These are phyloP conservation scores for Lutraria lutraria DNA, from an alignment of 2,888 invertebrate genomes.

Conservation along the genomic window DNA sequence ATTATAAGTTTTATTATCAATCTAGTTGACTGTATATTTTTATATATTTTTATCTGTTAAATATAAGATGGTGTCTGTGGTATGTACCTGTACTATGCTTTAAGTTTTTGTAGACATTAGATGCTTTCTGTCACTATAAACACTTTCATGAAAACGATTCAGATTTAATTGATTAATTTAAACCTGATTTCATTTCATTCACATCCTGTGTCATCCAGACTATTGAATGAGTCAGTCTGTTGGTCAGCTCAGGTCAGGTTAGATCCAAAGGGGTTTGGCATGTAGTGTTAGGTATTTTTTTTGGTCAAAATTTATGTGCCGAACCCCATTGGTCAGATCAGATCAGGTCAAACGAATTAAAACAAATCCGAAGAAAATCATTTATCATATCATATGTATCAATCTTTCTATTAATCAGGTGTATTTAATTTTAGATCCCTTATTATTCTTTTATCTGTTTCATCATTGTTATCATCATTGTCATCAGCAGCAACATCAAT, in stretches of 20 bases:
- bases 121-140: constrained; percentile 1
- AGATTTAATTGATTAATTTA: no score
- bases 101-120: constrained; percentile 3
- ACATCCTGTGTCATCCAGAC: no score
- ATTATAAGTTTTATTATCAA: neutral
- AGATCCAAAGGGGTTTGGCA: no score
- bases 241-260: no score
- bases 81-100: neutral
- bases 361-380: no score
- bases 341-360: no score
- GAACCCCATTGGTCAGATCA: no score
- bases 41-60: neutral
- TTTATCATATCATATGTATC: neutral
- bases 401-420: neutral
- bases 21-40: neutral
- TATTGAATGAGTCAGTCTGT: no score
- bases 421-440: no score
- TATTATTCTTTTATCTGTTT: neutral
- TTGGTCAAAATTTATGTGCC: no score
- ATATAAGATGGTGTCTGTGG: neutral
- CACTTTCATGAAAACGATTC: neutral
- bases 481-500: neutral
- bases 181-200: no score
- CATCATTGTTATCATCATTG: neutral
- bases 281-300: no score